These are phyloP conservation scores for Chirona hameri DNA, from an alignment of 2,888 invertebrate species.

Conservation along the genomic window DNA sequence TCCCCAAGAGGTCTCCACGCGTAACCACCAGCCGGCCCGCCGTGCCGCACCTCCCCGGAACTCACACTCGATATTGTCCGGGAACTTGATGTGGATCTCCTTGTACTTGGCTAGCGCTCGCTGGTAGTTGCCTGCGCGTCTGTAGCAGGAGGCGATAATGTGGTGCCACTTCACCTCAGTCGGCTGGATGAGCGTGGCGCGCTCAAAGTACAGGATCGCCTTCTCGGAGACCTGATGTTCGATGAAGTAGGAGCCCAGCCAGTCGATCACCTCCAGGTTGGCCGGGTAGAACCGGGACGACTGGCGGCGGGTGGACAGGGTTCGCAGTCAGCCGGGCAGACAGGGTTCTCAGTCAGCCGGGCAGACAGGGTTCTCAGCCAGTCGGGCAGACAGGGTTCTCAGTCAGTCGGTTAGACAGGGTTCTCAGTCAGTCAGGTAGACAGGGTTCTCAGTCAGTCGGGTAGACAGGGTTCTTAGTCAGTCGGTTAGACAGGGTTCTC, in stretches of 20 bases:
- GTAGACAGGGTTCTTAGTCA: too few species aligned
- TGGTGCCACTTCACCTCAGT: constrained; percentile 79
- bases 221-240: constrained; percentile 85
- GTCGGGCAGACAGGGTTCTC: too few species aligned
- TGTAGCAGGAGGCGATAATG: constrained; percentile 78
- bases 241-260: constrained; percentile 84
- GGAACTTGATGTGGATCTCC: constrained; percentile 74
- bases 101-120: constrained; percentile 75
- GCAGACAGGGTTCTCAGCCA: too few species aligned
- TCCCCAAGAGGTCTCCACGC: too few species aligned
- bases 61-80: constrained; percentile 75
- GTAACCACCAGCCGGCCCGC: too few species aligned
- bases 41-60: not conserved
- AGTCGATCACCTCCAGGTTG: constrained; percentile 73
- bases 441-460: too few species aligned
- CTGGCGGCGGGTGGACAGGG: constrained; percentile 46
- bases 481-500: too few species aligned
- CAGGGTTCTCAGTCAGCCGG: too few species aligned
- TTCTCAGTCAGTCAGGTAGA: too few species aligned
- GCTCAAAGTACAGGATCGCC: constrained; percentile 76
- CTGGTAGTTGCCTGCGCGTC: constrained; percentile 77
- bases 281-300: constrained; percentile 67
- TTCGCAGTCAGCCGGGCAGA: too few species aligned
- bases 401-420: too few species aligned
- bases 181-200: constrained; percentile 70